Conservation (phyloP, 2,888 invertebrate genomes). For the Caenorhabditis plicata region DNA sequence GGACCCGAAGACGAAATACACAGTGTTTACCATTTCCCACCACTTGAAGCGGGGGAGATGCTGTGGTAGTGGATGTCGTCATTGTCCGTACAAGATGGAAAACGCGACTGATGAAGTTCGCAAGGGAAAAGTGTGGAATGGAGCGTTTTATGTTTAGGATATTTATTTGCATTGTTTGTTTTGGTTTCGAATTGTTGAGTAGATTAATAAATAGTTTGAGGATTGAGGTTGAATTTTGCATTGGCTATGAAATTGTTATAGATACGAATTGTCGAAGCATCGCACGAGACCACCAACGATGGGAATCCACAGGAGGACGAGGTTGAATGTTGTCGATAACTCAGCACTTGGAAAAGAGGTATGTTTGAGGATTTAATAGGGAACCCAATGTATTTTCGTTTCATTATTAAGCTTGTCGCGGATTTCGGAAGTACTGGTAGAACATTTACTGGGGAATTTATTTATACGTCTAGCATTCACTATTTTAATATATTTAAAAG, state of each 20-base stretch:
- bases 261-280: conserved; percentile 60
- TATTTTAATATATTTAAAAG: too few species aligned
- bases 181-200: background rate
- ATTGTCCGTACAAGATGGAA: conserved; percentile 61
- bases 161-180: conserved; percentile 1
- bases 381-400: too few species aligned
- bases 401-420: too few species aligned
- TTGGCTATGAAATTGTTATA: conserved; percentile 40
- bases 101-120: conserved; percentile 49
- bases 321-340: conserved; percentile 81
- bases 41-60: conserved; percentile 56
- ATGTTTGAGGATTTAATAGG: conserved; percentile 66
- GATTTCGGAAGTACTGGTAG: too few species aligned
- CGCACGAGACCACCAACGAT: conserved; percentile 56
- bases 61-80: conserved; percentile 63
- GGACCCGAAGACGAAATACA: conserved; percentile 49
- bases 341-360: conserved; percentile 90
- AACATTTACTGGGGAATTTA: too few species aligned
- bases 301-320: conserved; percentile 60
- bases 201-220: too few species aligned
- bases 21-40: conserved; percentile 53
- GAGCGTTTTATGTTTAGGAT: conserved; percentile 55
- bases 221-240: background rate
- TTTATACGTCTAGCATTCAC: too few species aligned
- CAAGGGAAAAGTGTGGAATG: conserved; percentile 54